These are phyloP conservation scores for Sphaerophoria rueppellii DNA, from an alignment of 2,888 invertebrate species.

Conservation along the genomic window DNA sequence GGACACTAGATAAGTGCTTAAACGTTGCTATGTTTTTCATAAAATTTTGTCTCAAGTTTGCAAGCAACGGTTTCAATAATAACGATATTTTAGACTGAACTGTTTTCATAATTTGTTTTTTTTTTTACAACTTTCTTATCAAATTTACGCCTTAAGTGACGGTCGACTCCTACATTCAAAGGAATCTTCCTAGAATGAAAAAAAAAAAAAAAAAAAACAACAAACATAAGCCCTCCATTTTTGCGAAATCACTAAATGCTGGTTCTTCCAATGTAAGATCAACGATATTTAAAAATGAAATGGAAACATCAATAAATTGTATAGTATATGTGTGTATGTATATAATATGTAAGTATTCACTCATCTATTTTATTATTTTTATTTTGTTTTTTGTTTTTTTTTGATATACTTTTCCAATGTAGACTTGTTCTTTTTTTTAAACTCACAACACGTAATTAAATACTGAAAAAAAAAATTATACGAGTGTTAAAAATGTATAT, in stretches of 20 bases:
- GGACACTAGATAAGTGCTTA: too few relatives aligned
- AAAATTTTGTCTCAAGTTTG: too few relatives aligned
- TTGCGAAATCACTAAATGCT: background rate
- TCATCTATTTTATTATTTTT: slow-evolving; percentile 63
- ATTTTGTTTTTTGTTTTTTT: slow-evolving; percentile 60
- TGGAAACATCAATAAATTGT: slow-evolving; percentile 21
- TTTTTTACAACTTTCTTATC: too few relatives aligned
- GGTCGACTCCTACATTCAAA: too few relatives aligned
- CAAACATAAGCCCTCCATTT: background rate
- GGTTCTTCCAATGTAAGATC: slow-evolving; percentile 42
- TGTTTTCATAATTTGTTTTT: too few relatives aligned
- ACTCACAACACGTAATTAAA: slow-evolving; percentile 82
- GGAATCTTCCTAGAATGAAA: too few relatives aligned
- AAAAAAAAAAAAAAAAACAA: too few relatives aligned
- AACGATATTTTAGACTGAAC: too few relatives aligned
- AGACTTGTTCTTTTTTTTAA: slow-evolving; percentile 70
- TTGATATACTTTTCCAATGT: slow-evolving; percentile 65
- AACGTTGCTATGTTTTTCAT: too few relatives aligned
- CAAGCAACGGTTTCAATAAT: too few relatives aligned
- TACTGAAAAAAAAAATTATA: slow-evolving; percentile 75
- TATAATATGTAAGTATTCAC: slow-evolving; percentile 21
- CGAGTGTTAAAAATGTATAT: slow-evolving; percentile 53
- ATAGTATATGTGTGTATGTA: slow-evolving; percentile 55
- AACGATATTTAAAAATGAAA: slow-evolving; percentile 56
- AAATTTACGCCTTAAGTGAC: too few relatives aligned